Percentiles rank a stretch among this genome's conserved stretches.
Conservation (phyloP, 1,140 invertebrate species). For the Drosophila seguyi region DNA sequence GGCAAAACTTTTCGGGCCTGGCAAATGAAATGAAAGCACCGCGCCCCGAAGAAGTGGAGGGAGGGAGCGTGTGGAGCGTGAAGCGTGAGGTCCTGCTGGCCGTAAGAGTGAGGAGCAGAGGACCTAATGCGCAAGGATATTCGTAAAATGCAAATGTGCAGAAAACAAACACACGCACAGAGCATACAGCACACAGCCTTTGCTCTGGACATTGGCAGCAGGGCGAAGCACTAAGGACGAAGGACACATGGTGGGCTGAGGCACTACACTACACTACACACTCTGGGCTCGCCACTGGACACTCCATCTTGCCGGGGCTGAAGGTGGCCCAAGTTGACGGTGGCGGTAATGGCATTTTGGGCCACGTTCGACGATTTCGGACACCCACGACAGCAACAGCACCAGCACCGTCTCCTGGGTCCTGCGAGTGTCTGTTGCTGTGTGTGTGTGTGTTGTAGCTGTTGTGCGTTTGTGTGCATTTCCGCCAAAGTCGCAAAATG, state of each 20-base stretch:
- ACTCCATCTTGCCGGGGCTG: conserved; percentile 66
- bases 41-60: conserved; percentile 46
- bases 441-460: conserved; percentile 11
- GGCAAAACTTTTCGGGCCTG: conserved; percentile 73
- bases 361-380: conserved; percentile 78
- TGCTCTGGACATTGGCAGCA: conserved; percentile 14
- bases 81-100: background rate
- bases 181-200: conserved; percentile 18
- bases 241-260: conserved; percentile 2
- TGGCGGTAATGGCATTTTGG: conserved; percentile 82
- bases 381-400: conserved; percentile 62
- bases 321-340: conserved; percentile 71
- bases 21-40: conserved; percentile 82
- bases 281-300: conserved; percentile 19
- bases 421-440: background rate
- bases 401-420: conserved; percentile 29
- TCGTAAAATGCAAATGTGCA: conserved; percentile 85
- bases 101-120: conserved; percentile 46
- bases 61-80: background rate
- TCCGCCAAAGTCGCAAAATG: conserved; percentile 82
- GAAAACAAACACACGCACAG: conserved; percentile 69
- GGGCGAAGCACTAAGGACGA: conserved; percentile 22
- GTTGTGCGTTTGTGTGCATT: conserved; percentile 49
- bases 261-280: background rate
- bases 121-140: conserved; percentile 84